phyloP scores from a whole-genome alignment of 92 coral and sea anemone species.

The Epizoanthus fatuus region DNA sequence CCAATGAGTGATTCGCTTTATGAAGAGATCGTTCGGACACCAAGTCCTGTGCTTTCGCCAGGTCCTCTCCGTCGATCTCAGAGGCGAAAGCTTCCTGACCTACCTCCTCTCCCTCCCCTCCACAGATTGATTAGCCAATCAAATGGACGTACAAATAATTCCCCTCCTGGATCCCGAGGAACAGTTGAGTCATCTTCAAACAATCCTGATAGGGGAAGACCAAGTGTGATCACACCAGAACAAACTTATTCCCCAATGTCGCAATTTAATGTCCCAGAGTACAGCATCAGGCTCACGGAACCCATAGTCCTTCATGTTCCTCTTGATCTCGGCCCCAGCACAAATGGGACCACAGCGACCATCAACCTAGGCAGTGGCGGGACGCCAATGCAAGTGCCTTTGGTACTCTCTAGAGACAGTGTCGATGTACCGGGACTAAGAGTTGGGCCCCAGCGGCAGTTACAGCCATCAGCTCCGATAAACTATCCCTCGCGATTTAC shows the following conservation, averaged over 20 bases:
- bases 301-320: constrained; percentile 29
- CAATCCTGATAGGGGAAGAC: neutral
- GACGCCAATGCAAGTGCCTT: constrained; percentile 33
- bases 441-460: neutral
- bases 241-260: neutral
- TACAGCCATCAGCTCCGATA: neutral
- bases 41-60: neutral
- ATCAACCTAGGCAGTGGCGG: constrained; percentile 19
- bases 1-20: neutral
- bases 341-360: constrained; percentile 5
- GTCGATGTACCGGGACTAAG: neutral
- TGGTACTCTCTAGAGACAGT: constrained; percentile 22
- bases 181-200: neutral
- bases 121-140: neutral
- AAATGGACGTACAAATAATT: neutral
- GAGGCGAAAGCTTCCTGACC: constrained; percentile 21
- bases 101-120: constrained; percentile 24
- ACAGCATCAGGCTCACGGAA: constrained; percentile 9
- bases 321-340: constrained; percentile 29
- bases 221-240: neutral
- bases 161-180: neutral
- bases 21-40: neutral
- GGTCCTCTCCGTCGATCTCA: constrained; percentile 35
- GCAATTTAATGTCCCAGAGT: neutral
- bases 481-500: constrained; percentile 14